Conservation (phyloP, 2,797 vertebrate genomes). For the Rhodeus uyekii region DNA sequence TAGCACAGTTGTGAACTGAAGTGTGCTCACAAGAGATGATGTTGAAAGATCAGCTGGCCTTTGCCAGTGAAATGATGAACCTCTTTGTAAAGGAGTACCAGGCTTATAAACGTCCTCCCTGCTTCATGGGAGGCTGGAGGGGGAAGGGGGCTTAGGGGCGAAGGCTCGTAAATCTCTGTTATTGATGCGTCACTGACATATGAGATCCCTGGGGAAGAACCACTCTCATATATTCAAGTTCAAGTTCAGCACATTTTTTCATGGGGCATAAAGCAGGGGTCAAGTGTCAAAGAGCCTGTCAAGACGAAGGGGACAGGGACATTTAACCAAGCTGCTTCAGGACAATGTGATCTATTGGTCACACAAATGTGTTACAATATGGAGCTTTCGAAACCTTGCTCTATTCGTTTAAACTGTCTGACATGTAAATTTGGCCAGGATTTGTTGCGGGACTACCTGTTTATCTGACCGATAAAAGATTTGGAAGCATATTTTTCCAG, state of each 20-base stretch:
- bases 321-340: conserved; percentile 8
- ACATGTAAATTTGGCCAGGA: background rate
- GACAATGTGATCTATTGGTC: background rate
- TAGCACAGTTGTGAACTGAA: conserved; percentile 8
- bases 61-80: background rate
- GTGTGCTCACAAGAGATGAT: background rate
- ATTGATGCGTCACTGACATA: conserved; percentile 53
- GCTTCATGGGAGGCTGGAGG: background rate
- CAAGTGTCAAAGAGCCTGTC: conserved; percentile 46
- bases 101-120: conserved; percentile 35
- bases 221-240: conserved; percentile 40
- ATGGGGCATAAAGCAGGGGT: conserved; percentile 39
- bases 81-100: background rate
- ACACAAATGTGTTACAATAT: background rate
- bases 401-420: background rate
- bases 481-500: background rate
- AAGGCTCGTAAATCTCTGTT: conserved; percentile 55
- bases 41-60: background rate
- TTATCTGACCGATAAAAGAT: background rate
- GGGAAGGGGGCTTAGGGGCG: background rate
- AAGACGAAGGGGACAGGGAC: conserved; percentile 11
- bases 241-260: conserved; percentile 43
- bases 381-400: background rate
- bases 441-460: background rate
- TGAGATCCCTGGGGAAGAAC: conserved; percentile 48